Evolutionary conservation across 2,797 vertebrate species (phyloP), one percentile per base, ranked within the genome.

Genomic region (Gymnocypris eckloni): DNA sequence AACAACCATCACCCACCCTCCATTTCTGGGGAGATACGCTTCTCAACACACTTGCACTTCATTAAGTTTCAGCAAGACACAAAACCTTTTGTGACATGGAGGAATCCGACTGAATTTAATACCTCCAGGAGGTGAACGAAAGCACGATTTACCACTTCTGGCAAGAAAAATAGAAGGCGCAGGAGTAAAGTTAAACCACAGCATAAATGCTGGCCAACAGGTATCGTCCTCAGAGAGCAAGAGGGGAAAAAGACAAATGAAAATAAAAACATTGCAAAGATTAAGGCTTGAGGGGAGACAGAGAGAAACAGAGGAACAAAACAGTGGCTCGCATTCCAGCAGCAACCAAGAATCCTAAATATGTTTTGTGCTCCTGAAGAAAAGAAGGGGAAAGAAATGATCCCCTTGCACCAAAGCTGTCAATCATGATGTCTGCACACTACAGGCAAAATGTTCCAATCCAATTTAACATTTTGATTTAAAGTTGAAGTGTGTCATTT

Each of bases 31-130:
- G 91, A 90, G 89, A 91, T 90, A 87, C 72, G 83, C 77, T 91
- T 93, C 91, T 92, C 89, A 89, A 90, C 91, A 89, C 91, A 90
- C 90, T 88, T 87, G 87, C 79, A 89, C 73, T 85, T 87, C 81
- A 86, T 83, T 12, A 72, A 80, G 71, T 84, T 88, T 90, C 86
- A 82, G 89, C 77, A 85, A 86, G 89, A 91, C 88, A 88, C 90
- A 89, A 88, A 90, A 91, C 81, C 89, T 87, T 88, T 66, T 89
- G 84, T 86, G 79, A 88, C 85, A 87, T 52, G 77, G 89, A 84
- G 88, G 82, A 91, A 91, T 89, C 70, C 16, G 48, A 66, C 83
- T 81, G 54, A 79, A 89, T 88, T 84, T 82, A 85, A 89, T 87
- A 83, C 79, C 88, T 83, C 71, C 79, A 85, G 76, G 79, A 78